Evolutionary conservation across 2,888 invertebrate genomes (phyloP), one percentile per base, ranked within the genome.

Genomic region (Leucophenga maculata): DNA sequence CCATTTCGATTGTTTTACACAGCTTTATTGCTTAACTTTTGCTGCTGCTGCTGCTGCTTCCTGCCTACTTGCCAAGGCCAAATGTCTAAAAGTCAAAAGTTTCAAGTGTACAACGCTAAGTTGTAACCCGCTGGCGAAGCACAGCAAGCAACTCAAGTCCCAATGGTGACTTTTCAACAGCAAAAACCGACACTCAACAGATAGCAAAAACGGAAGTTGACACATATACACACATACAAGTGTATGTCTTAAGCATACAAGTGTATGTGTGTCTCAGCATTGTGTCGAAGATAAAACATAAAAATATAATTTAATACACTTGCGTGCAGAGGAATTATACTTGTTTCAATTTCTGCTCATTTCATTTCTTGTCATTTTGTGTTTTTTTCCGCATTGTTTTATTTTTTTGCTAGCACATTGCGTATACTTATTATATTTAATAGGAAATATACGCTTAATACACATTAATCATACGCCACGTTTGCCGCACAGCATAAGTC

Each of bases 241-340:
- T 39, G 68, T 65, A n/a, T 67, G 67, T 70, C 74, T n/a, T 16
- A 26, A 4, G 26, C 6, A 3, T 50, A 3, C 6, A 6, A 18
- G 32, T 62, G 18, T 44, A 67, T 70, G 39, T 39, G 39, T 39
- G 8, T 11, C 9, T 8, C 8, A 11, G 6, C 39, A 39, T 39
- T 39, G 39, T 39, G 39, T 39, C 39, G 39, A 11, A 75, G 76
- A 82, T 79, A 82, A 79, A 82, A 80, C 79, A 79, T 77, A 74
- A 72, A 60, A 79, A 74, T 71, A 80, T 82, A 73, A 82, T 79
- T 72, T 79, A 74, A 76, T 73, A 72, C 76, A 74, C 69, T 74
- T 71, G 71, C 74, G 71, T 75, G 74, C 72, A 39, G n/a, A n/a
- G 39, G 57, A 57, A 31, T 50, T 20, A 22, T 20, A 20, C 20